phyloP scores from a whole-genome alignment of 2,797 vertebrate species.

The Sitta carolinensis region DNA sequence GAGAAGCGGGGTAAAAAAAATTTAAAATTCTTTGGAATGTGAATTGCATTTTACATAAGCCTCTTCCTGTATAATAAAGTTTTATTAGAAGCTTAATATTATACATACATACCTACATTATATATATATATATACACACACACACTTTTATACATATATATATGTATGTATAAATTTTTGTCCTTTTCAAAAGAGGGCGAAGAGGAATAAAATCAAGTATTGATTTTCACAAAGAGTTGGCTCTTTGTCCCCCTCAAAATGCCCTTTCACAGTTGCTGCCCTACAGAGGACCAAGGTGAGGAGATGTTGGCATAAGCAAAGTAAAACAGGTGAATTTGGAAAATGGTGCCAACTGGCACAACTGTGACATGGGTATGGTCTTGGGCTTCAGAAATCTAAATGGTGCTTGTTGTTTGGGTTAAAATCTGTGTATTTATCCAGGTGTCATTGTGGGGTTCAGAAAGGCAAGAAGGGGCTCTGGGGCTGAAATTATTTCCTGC shows the following conservation, averaged over 20 bases:
- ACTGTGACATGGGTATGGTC: not conserved
- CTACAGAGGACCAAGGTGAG: rapidly evolving
- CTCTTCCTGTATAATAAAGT: not conserved
- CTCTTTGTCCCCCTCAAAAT: not conserved
- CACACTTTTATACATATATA: too few species aligned
- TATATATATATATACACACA: not conserved
- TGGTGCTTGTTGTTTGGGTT: not conserved
- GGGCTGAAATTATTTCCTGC: not conserved
- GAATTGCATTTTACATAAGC: not conserved
- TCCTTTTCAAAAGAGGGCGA: not conserved
- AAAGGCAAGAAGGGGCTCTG: not conserved
- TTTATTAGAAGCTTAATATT: not conserved
- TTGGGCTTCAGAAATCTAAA: not conserved
- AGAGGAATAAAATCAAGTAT: not conserved
- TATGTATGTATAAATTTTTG: not conserved
- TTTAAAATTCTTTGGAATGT: not conserved
- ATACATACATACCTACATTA: too few species aligned
- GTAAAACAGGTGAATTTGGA: not conserved
- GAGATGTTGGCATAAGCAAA: not conserved
- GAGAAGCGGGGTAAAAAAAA: not conserved
- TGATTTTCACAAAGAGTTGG: not conserved
- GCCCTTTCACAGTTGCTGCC: not conserved
- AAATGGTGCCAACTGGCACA: not conserved
- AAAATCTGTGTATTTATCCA: not conserved
- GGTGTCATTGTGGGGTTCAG: not conserved